Base-by-base conservation (phyloP, 2,888 invertebrate genomes). In the Andrena haemorrhoa region DNA sequence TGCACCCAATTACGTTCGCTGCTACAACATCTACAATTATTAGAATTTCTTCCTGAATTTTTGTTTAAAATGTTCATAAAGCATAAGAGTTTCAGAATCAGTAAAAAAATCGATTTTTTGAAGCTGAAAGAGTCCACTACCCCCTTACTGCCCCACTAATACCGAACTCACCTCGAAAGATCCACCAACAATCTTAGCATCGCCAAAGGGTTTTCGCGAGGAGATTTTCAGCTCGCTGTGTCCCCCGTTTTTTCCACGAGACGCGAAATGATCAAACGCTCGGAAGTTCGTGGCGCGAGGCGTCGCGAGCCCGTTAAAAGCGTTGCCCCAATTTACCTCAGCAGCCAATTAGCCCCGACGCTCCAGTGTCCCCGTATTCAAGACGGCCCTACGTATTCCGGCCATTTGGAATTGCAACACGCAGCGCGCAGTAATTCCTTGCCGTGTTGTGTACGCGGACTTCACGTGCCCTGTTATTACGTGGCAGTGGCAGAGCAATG, bases 281-380 rank as follows among this genome's bases (percentile, higher is more conserved):
- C 20, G 51, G n/a, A 53, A 60, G 47, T 66, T 69, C 51, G 66
- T 20, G 66, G 53, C 51, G n/a, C 33, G 53, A 63, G 26, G 64
- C 33, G 68, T 63, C 64, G 80, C 70, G 70, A 49, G 65, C 41
- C 61, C 58, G 66, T 75, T 63, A 72, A 87, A 84, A 89, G 79
- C 86, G 71, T 65, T 82, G 85, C 77, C 85, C 82, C 72, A 83
- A 79, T 86, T 87, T 85, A 73, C 66, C 76, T 29, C 73, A 70
- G 83, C 79, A 83, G 84, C 86, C 86, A 87, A 87, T 87, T 87
- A 87, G 77, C 80, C 41, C 60, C 84, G 74, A 83, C 86, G 80
- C 83, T 81, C 82, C 74, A 68, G 79, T 75, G 80, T 75, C 49
- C 74, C 75, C 78, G 69, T 76, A 81, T 82, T 82, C 86, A 84